Evolutionary conservation across 2,113 vertebrate genomes (phyloP).

Genomic region (Erythrolamprus reginae): DNA sequence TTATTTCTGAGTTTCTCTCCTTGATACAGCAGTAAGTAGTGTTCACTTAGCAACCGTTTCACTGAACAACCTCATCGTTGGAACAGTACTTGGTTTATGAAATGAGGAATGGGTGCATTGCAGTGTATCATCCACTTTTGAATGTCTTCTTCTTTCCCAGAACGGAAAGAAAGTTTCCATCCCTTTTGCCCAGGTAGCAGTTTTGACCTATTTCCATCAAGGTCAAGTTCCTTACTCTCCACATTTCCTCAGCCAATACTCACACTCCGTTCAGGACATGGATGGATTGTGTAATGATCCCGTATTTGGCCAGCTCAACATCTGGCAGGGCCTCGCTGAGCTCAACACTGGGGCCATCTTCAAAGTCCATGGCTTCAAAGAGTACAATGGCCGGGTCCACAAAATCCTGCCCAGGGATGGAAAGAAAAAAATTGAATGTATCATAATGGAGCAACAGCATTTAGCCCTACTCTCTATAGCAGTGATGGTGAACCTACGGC

Average conservation of each 20-base stretch:
- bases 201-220: background rate
- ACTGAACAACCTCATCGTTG: background rate
- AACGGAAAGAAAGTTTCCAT: background rate
- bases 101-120: background rate
- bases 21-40: background rate
- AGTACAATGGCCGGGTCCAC: constrained; percentile 78
- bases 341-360: constrained; percentile 75
- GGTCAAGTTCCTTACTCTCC: background rate
- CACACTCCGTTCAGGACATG: constrained; percentile 88
- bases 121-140: background rate
- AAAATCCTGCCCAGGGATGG: constrained; percentile 76
- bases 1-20: background rate
- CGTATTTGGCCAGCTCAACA: constrained; percentile 74
- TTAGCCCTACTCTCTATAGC: background rate
- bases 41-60: background rate
- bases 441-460: background rate
- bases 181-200: background rate
- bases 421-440: constrained; percentile 3
- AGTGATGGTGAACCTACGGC: too few species aligned
- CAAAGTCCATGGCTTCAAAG: constrained; percentile 75
- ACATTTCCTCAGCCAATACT: constrained; percentile 39
- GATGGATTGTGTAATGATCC: constrained; percentile 76
- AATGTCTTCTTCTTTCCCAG: background rate
- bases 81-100: background rate
- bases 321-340: constrained; percentile 81